Base-by-base conservation (phyloP, 2,797 vertebrate genomes). In the Borostomias antarcticus region DNA sequence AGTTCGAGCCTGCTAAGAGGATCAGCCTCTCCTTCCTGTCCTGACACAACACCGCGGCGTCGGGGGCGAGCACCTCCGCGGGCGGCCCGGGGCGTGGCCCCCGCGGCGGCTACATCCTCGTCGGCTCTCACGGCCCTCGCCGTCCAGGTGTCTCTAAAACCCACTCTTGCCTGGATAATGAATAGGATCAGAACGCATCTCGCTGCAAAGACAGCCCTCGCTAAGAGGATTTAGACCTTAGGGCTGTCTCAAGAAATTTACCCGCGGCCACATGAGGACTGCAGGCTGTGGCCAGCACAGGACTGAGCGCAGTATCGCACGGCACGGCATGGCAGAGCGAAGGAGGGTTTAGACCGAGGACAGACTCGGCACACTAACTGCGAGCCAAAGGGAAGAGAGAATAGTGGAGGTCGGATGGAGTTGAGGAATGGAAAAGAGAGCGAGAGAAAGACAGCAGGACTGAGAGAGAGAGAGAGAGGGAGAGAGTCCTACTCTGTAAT, bases 211-310 rank as follows among this genome's bases (percentile, higher is more conserved):
- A 71, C 74, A 82, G 83, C 77, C 77, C 73, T 74, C 58, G 3
- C 77, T 88, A 87, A 88, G 84, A 86, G 84, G 85, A 88, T 85
- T 86, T 77, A 66, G 74, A 78, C 78, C 76, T 86, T 85, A 82
- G 81, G 81, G 69, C 69, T 54, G 37, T 77, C 77, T 75, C 60
- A 40, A 74, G 79, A 63, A 79, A 74, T 65, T 56, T 59, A 68
- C 70, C 78, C 68, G 69, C 71, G 58, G 67, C 64, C 60, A 43
- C 13, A 1, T 1, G 5, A 6, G 35, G 2, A 11, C 35, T 2
- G 35, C 8, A 35, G 54, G 1, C 0, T 5, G 11, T 30, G 19
- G 25, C 2, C 0, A 33, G 40, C 52, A 9, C 2, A 30, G 30
- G 65, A 33, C 15, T 61, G 19, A 43, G 17, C 1, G n/a, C n/a